phyloP scores from a whole-genome alignment of 2,113 vertebrate species.

The Echinops telfairi region DNA sequence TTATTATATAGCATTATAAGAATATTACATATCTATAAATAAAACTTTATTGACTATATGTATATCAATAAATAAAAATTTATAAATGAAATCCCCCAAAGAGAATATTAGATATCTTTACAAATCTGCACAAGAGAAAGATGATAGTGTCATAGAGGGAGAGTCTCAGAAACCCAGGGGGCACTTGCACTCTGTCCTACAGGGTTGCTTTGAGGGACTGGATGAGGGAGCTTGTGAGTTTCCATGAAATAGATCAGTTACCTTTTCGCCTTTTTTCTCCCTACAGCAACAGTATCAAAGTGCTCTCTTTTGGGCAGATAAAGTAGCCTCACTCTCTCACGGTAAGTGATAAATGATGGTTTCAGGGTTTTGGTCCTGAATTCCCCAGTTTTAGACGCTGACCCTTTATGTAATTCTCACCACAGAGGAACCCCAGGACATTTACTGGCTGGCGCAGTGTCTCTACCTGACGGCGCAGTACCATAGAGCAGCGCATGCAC shows the following conservation, averaged over 20 bases:
- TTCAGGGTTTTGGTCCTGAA: not conserved
- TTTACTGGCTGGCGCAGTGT: constrained; percentile 99
- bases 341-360: constrained; percentile 89
- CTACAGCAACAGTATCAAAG: constrained; percentile 98
- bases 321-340: constrained; percentile 97
- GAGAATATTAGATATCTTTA: too few species aligned
- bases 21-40: too few species aligned
- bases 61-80: too few species aligned
- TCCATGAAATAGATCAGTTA: not conserved
- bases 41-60: too few species aligned
- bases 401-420: constrained; percentile 34
- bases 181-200: too few species aligned
- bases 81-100: too few species aligned
- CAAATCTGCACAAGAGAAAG: too few species aligned
- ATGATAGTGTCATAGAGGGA: too few species aligned
- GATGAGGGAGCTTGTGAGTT: too few species aligned
- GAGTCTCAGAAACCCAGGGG: too few species aligned
- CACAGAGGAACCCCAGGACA: constrained; percentile 97
- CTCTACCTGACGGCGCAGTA: constrained; percentile 98
- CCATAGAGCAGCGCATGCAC: constrained; percentile 97
- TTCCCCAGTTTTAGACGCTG: constrained; percentile 8
- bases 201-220: too few species aligned
- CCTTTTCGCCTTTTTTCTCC: constrained; percentile 1
- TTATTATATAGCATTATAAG: not conserved
- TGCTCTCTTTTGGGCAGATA: constrained; percentile 99